Conservation (phyloP, 2,113 vertebrate species). For the Daubentonia madagascariensis region DNA sequence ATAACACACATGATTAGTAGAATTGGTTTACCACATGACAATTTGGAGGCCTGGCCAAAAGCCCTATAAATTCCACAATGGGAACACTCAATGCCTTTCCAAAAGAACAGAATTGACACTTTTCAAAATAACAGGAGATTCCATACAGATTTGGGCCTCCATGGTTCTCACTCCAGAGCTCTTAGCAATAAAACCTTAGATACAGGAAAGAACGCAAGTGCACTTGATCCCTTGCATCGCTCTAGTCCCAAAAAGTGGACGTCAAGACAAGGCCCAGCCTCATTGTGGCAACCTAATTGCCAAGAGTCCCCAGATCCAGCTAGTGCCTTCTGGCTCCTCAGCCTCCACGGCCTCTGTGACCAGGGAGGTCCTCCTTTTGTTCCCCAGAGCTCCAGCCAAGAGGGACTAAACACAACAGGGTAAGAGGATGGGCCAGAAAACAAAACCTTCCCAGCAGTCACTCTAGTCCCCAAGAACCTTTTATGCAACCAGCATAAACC, state of each 20-base stretch:
- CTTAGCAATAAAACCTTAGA: background rate
- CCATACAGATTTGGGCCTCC: background rate
- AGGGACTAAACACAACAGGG: background rate
- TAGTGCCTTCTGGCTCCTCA: background rate
- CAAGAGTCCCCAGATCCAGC: background rate
- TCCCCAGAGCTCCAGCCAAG: background rate
- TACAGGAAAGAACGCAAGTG: background rate
- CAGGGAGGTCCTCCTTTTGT: background rate
- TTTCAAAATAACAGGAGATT: background rate
- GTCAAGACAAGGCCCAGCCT: background rate
- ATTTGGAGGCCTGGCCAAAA: constrained; percentile 15
- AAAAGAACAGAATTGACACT: background rate
- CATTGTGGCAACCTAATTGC: background rate
- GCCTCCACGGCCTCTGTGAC: background rate
- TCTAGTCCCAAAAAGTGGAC: background rate
- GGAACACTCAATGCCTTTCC: constrained; percentile 34
- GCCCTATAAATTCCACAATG: constrained; percentile 50
- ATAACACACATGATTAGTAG: background rate
- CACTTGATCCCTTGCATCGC: background rate
- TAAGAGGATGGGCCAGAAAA: background rate
- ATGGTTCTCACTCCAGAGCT: background rate
- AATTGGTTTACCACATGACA: constrained; percentile 14
- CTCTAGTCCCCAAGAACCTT: background rate
- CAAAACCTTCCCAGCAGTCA: background rate
- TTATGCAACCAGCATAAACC: constrained; percentile 58